Conservation (phyloP, 2,888 invertebrate genomes). For the Chironomus riparius region DNA sequence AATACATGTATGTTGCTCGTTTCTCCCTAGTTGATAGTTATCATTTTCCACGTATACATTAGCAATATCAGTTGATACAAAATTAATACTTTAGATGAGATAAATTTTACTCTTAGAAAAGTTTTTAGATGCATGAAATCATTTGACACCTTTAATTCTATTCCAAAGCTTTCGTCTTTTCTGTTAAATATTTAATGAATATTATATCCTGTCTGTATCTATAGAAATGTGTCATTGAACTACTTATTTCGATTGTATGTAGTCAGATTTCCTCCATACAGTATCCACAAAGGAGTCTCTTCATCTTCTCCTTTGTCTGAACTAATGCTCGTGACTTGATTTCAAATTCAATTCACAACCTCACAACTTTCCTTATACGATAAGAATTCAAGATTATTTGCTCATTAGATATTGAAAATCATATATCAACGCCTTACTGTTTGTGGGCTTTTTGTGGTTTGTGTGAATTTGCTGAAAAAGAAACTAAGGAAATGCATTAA, state of each 20-base stretch:
- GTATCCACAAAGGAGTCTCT: background rate
- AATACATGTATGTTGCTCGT: background rate
- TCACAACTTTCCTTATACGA: background rate
- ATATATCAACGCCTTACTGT: background rate
- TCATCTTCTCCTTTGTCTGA: background rate
- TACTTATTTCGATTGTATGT: background rate
- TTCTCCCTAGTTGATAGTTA: background rate
- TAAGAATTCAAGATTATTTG: background rate
- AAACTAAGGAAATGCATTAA: constrained; percentile 1
- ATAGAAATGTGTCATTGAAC: background rate
- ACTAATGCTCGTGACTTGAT: background rate
- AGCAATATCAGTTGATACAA: too few relatives aligned
- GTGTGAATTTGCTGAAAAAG: constrained; percentile 26
- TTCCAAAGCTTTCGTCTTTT: background rate
- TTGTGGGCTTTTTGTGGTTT: background rate
- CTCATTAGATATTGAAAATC: background rate
- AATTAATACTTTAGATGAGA: too few relatives aligned
- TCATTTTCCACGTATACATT: background rate
- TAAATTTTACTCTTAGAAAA: background rate
- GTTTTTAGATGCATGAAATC: background rate
- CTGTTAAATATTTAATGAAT: background rate
- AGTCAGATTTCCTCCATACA: too few relatives aligned
- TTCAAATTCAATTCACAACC: constrained; percentile 6
- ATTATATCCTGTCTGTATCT: background rate
- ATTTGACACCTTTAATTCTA: background rate